Base-by-base conservation (phyloP, 2,888 invertebrate genomes). In the Mythimna albipuncta region DNA sequence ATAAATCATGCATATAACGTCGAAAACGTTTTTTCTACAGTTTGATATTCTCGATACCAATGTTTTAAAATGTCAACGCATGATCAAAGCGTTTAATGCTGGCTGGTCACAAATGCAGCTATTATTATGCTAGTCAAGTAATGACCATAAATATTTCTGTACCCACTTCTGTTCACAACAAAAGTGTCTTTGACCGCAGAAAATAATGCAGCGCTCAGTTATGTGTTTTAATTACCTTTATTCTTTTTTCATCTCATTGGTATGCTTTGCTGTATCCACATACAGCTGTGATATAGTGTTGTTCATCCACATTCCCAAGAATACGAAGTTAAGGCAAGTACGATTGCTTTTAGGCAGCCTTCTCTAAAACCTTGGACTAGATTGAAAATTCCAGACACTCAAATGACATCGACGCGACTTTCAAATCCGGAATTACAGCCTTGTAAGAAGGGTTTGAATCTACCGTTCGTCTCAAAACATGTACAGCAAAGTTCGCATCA, bases 401-500 rank as follows among this genome's bases (percentile, higher is more conserved):
- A 58, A 59, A 38, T 62, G 16, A 21, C 21, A 44, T 26, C 26
- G 26, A 10, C 62, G 16, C 26, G 41, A 26, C 16, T 47, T 44
- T 62, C 52, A 54, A 57, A 26, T 19, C 41, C 26, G 35, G 32
- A 32, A 54, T 47, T 13, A 26, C 32, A n/a, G 9, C 9, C 7
- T 41, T 19, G 11, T 7, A 10, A 9, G 9, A 13, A 69, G 6
- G 32, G 4, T 32, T 38, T 16, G 26, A 38, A 57, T 57, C 13
- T 50, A 11, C 5, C 7, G 26, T 55, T 16, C 35, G 26, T 50
- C 50, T 63, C 55, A 54, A 54, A 44, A 52, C 16, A 52, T 26
- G 16, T 26, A 16, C 32, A 47, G 3, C 44, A 61, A 26, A 63
- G 68, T 65, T 71, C 83, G 84, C 86, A 88, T 90, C 91, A 87